Base-by-base conservation (phyloP, 64 coral and sea anemone species). In the Pocillopora verrucosa region DNA sequence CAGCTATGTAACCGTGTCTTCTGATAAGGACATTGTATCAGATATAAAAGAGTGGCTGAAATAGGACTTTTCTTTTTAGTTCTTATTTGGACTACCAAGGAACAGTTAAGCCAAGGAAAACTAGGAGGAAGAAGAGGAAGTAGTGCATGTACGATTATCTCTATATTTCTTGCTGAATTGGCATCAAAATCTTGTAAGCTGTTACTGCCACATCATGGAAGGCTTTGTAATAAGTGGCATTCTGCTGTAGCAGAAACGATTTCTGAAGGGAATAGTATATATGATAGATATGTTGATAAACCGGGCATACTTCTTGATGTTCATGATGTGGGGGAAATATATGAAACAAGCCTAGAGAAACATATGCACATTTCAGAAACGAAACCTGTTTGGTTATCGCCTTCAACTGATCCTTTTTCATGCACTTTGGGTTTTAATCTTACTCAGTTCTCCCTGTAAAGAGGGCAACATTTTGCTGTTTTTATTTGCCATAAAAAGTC, bases 21-120 rank as follows among this genome's bases (percentile, higher is more conserved):
- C 76, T 57, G 38, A 77, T 22, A 77, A 58, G 20, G 76, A 77
- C 16, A 77, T 77, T 13, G 3, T 6, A 77, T 36, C 11, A 77
- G 76, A 77, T 11, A 20, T 77, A 36, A 77, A 56, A 57, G 76
- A 58, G 34, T 77, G 76, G 76, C 16, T 57, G 16, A 58, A 77
- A 77, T 15, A 38, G 73, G 34, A 37, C 10, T 6, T 36, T 79
- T 79, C 13, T 60, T 79, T 79, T 79, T 79, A 60, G 77, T 79
- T 57, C 77, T 79, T 60, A 60, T 79, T 79, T 79, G 56, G 77
- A 79, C 77, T 19, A 79, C 77, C 38, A 60, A n/a, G 3, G 77
- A 26, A 79, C 77, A 79, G n/a, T 60, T 79, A 56, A 79, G 77
- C 22, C 77, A 79, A 79, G 77, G 77, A 60, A 59, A 56, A 56